Conservation (phyloP, 2,797 vertebrate genomes). For the Sebastes elongatus region DNA sequence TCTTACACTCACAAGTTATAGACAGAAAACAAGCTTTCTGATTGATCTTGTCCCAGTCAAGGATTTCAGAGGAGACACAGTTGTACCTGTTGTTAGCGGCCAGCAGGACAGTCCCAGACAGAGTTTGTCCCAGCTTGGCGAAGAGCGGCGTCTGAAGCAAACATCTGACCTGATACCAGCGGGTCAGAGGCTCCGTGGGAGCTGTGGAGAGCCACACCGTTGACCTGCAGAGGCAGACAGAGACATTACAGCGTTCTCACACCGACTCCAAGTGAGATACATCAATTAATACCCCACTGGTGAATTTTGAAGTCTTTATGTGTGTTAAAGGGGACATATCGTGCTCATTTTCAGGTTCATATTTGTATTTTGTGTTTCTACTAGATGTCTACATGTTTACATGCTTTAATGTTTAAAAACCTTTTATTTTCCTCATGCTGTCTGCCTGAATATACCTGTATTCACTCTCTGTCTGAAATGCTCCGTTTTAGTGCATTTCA, state of each 20-base stretch:
- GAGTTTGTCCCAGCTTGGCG: slow-evolving; percentile 83
- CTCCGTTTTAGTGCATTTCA: no score
- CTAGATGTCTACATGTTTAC: no score
- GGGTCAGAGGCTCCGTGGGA: slow-evolving; percentile 84
- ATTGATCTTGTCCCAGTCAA: not conserved
- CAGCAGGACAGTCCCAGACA: slow-evolving; percentile 85
- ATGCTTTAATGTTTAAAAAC: no score
- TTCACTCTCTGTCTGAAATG: no score
- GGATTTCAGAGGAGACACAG: not conserved
- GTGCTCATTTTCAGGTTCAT: no score
- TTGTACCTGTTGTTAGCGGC: slow-evolving; percentile 81
- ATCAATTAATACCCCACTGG: no score
- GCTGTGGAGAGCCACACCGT: slow-evolving; percentile 87
- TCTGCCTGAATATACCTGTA: no score
- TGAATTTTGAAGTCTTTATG: no score
- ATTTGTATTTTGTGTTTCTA: no score
- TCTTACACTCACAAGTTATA: not conserved
- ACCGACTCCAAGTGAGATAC: not conserved
- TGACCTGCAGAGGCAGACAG: slow-evolving; percentile 59
- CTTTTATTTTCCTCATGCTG: no score
- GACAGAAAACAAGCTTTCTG: not conserved
- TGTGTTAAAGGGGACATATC: fast-evolving
- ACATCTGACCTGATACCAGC: slow-evolving; percentile 86
- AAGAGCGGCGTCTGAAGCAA: slow-evolving; percentile 87
- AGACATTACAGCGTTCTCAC: not conserved